phyloP scores from a whole-genome alignment of 30 jellyfish, hydroid and myxozoan species.

The Aurelia sp. region DNA sequence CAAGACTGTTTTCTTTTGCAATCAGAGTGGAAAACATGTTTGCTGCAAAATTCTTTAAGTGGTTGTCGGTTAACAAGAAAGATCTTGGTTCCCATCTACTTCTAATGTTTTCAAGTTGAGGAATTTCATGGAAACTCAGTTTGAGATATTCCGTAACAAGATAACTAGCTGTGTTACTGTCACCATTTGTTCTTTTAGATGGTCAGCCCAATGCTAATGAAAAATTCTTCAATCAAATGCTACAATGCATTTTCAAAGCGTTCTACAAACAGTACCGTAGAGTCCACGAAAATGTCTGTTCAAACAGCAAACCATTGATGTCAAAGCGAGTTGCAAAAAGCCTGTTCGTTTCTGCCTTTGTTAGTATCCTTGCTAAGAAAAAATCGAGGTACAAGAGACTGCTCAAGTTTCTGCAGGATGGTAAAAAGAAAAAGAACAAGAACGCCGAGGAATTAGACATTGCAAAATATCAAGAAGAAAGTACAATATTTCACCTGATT shows the following conservation, averaged over 20 bases:
- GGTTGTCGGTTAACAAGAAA: no score
- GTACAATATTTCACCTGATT: slow-evolving; percentile 4
- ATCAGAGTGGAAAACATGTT: no score
- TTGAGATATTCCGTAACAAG: no score
- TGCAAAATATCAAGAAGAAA: neutral
- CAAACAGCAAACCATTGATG: slow-evolving; percentile 1
- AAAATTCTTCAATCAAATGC: slow-evolving; percentile 20
- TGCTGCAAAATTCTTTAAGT: no score
- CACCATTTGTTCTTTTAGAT: slow-evolving; percentile 18
- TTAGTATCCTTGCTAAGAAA: slow-evolving; percentile 12
- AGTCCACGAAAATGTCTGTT: slow-evolving; percentile 22
- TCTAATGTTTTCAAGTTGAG: no score
- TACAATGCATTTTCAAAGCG: slow-evolving; percentile 45
- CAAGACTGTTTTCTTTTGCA: no score
- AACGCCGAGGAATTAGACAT: neutral
- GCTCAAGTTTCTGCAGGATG: neutral
- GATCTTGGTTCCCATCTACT: no score
- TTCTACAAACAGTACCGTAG: slow-evolving; percentile 46
- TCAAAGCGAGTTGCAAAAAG: slow-evolving; percentile 11
- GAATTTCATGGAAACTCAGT: no score
- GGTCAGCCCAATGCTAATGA: slow-evolving; percentile 46
- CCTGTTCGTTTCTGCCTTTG: slow-evolving; percentile 36
- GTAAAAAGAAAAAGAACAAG: neutral
- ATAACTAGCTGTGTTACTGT: neutral
- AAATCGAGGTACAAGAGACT: slow-evolving; percentile 16